Percentiles rank a stretch among this genome's conserved stretches.
These are phyloP conservation scores for Poeciliopsis turneri DNA, from an alignment of 2,797 vertebrate genomes.

Conservation along the genomic window DNA sequence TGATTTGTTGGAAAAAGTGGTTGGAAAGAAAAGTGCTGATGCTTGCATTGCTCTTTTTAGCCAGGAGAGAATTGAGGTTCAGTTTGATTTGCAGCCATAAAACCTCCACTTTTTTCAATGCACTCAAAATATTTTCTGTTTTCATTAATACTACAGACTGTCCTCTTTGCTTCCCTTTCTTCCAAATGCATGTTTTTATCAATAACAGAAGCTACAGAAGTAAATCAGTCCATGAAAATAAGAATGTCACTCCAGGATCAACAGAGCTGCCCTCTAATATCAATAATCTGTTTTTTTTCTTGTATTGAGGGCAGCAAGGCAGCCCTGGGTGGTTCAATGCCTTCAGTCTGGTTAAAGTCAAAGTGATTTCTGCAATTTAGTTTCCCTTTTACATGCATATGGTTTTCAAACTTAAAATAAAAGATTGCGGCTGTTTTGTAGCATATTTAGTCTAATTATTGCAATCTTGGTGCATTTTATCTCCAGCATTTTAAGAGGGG, in stretches of 20 bases:
- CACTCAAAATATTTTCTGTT: conserved; percentile 39
- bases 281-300: conserved; percentile 31
- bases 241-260: conserved; percentile 69
- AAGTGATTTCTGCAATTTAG: conserved; percentile 34
- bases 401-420: conserved; percentile 9
- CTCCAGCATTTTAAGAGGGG: not conserved
- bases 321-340: conserved; percentile 33
- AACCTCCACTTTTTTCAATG: conserved; percentile 19
- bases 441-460: conserved; percentile 50
- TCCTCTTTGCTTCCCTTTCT: conserved; percentile 50
- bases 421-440: conserved; percentile 36
- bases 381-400: conserved; percentile 40
- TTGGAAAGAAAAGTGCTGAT: conserved; percentile 19
- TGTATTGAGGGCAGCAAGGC: conserved; percentile 7
- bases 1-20: not conserved
- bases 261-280: conserved; percentile 59
- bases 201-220: conserved; percentile 69
- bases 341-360: conserved; percentile 55
- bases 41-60: conserved; percentile 12
- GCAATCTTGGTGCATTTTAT: not conserved
- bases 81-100: conserved; percentile 25
- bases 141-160: conserved; percentile 46
- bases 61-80: conserved; percentile 28
- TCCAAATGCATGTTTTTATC: conserved; percentile 61
- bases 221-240: conserved; percentile 72